Base-by-base conservation (phyloP, 2,888 invertebrate genomes). In the Noctua pronuba region DNA sequence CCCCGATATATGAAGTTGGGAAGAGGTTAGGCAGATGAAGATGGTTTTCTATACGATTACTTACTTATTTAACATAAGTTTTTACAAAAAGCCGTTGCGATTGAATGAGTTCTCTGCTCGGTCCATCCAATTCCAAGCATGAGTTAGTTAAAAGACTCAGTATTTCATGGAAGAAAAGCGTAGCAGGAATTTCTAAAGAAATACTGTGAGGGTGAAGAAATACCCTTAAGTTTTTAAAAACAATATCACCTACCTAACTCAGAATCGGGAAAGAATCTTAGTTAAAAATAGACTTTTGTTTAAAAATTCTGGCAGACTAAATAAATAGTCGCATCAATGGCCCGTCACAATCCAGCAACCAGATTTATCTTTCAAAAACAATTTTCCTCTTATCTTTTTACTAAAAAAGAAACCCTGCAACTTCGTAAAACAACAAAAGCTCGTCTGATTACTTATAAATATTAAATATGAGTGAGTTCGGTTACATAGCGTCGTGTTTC, bases 401-500 rank as follows among this genome's bases (percentile, higher is more conserved):
- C 8, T 64, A 66, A 68, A 77, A 86, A 86, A 65, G 74, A 86
- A 78, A 73, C 77, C 66, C 18, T 73, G 66, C 73, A 75, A 79
- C 73, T 24, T 77, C 52, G 31, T 67, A 72, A 77, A 84, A 79
- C 68, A 84, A 85, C 73, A 77, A 82, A 86, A 86, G 41, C 86
- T 82, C 65, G 79, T 82, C 77, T 82, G 86, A 84, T 86, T 85
- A 80, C 76, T 82, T 84, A 85, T 85, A 86, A 88, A 88, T 88
- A 88, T 83, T 80, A 81, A 83, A 75, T 86, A 82, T 78, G 79
- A 69, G 79, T 88, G 58, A 83, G 75, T 78, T 84, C 78, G 67
- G 75, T 75, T 84, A 74, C 79, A 77, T 52, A 88, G 93, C 90
- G 89, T 95, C 91, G 82, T 89, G 88, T 94, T 94, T 94, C 94